phyloP scores from a whole-genome alignment of 2,113 vertebrate species.

The Megatriorchis doriae region DNA sequence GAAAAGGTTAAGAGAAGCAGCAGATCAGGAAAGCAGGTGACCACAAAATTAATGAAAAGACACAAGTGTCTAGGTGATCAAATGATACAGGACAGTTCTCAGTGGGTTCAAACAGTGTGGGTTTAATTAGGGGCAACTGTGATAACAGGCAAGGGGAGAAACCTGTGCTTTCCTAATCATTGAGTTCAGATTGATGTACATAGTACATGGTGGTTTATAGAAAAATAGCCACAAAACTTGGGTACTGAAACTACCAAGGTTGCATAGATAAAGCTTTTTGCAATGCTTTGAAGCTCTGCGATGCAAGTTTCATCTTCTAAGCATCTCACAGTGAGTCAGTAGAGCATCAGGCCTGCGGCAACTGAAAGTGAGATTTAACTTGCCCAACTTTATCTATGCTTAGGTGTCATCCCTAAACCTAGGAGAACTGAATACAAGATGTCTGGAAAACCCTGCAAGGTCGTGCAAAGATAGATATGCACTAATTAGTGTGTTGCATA shows the following conservation, averaged over 20 bases:
- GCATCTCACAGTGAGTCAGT: neutral
- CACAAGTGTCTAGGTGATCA: neutral
- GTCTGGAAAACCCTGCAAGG: neutral
- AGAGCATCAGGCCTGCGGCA: neutral
- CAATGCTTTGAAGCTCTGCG: neutral
- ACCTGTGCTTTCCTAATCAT: neutral
- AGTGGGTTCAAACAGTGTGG: neutral
- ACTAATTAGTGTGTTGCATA: neutral
- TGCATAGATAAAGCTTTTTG: neutral
- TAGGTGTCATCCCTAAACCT: neutral
- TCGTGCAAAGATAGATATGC: neutral
- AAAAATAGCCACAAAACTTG: neutral
- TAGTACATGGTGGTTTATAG: neutral
- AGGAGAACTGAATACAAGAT: neutral
- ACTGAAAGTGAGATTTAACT: neutral
- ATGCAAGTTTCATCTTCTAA: neutral
- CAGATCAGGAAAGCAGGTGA: neutral
- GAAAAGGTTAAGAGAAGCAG: slow-evolving; percentile 13
- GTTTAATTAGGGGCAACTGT: neutral
- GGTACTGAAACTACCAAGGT: neutral
- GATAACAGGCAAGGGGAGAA: neutral
- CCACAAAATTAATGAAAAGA: neutral
- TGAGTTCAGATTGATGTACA: neutral
- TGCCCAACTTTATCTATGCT: neutral
- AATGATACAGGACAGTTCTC: neutral